Conservation (phyloP, 2,797 vertebrate genomes). For the Cynodonichthys magdalenae region DNA sequence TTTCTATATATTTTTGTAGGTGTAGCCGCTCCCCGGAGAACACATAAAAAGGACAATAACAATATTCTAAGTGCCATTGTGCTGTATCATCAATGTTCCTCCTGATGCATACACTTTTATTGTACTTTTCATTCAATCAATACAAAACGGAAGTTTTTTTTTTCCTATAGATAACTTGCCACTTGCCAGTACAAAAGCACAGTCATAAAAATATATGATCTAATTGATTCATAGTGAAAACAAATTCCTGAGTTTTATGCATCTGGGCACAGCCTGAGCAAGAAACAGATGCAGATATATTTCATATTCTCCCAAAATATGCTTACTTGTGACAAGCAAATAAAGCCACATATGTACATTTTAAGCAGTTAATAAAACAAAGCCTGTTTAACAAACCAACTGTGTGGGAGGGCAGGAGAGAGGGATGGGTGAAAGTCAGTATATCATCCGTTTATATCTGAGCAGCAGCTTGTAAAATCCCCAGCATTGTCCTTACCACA, state of each 20-base stretch:
- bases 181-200: slow-evolving; percentile 69
- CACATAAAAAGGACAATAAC: slow-evolving; percentile 67
- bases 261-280: slow-evolving; percentile 47
- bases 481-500: slow-evolving; percentile 64
- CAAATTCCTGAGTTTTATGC: slow-evolving; percentile 70
- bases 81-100: slow-evolving; percentile 70
- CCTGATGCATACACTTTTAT: slow-evolving; percentile 69
- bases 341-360: slow-evolving; percentile 80
- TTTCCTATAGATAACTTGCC: slow-evolving; percentile 61
- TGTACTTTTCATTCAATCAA: slow-evolving; percentile 72
- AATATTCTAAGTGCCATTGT: slow-evolving; percentile 70
- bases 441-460: slow-evolving; percentile 79
- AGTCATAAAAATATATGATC: slow-evolving; percentile 74
- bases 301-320: slow-evolving; percentile 77
- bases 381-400: slow-evolving; percentile 73
- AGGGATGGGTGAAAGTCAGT: slow-evolving; percentile 64
- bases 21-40: slow-evolving; percentile 56
- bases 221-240: slow-evolving; percentile 76
- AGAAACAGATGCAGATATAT: slow-evolving; percentile 79
- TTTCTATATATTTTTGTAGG: slow-evolving; percentile 53
- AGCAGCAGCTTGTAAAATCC: slow-evolving; percentile 74
- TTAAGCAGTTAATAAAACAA: slow-evolving; percentile 81
- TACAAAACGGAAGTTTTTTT: slow-evolving; percentile 60
- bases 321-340: slow-evolving; percentile 77
- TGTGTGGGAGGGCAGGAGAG: slow-evolving; percentile 54